Evolutionary conservation across 2,113 vertebrate species (phyloP).

Genomic region (Leuciscus idus): DNA sequence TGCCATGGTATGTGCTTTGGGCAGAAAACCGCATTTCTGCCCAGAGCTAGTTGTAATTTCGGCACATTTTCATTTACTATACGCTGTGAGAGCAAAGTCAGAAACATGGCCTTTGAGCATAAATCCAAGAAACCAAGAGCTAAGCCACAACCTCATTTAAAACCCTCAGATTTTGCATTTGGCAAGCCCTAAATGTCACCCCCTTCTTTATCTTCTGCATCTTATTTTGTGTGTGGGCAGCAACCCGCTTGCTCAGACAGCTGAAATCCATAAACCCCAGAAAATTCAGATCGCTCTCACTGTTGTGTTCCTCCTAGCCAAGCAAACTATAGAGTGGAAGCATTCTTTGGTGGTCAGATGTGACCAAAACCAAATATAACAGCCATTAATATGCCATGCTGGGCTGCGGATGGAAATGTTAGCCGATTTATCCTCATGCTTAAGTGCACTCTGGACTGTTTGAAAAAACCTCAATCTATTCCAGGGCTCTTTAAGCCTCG

Average conservation of each 20-base stretch:
- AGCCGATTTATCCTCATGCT: constrained; percentile 64
- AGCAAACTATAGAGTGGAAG: constrained; percentile 47
- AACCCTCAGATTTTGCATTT: constrained; percentile 30
- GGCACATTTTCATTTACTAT: neutral
- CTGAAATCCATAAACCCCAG: constrained; percentile 35
- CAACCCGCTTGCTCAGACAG: constrained; percentile 12
- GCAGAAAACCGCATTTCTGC: neutral
- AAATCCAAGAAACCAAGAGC: constrained; percentile 15
- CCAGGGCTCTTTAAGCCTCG: constrained; percentile 62
- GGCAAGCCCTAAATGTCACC: constrained; percentile 40
- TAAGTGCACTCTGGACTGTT: constrained; percentile 75
- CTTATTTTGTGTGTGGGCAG: constrained; percentile 29
- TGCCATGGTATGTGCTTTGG: neutral
- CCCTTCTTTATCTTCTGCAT: constrained; percentile 21
- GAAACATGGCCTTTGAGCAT: constrained; percentile 1
- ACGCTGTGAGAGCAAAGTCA: neutral
- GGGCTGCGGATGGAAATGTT: constrained; percentile 64
- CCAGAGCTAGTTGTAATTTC: neutral
- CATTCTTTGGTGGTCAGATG: constrained; percentile 55
- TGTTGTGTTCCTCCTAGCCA: constrained; percentile 31
- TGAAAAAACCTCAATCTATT: constrained; percentile 67
- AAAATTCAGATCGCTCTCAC: neutral
- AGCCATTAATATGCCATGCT: constrained; percentile 66
- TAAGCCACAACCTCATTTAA: constrained; percentile 22
- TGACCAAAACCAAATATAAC: constrained; percentile 64